Evolutionary conservation across 2,113 vertebrate species (phyloP).

Genomic region (Nettapus auritus): DNA sequence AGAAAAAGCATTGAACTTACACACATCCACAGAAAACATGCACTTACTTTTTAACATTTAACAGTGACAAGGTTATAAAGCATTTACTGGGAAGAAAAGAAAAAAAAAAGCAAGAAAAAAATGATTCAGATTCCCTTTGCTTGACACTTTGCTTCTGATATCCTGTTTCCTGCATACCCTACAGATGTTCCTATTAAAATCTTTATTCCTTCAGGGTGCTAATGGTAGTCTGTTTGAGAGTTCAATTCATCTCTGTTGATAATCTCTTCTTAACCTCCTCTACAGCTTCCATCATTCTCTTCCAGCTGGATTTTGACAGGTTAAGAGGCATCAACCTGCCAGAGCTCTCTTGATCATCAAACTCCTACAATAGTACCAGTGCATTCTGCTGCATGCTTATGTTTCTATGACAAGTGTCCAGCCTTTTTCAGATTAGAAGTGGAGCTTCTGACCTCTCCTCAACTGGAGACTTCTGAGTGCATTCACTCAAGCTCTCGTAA

Average conservation of each 20-base stretch:
- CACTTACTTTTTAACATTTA: background rate
- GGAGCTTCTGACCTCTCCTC: background rate
- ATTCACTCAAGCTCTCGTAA: background rate
- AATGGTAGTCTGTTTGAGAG: background rate
- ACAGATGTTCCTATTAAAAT: background rate
- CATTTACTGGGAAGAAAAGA: background rate
- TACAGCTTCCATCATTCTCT: background rate
- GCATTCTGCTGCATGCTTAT: background rate
- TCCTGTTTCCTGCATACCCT: background rate
- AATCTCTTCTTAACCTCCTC: constrained; percentile 4
- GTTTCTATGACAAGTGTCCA: background rate
- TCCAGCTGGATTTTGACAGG: background rate
- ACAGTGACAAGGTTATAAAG: background rate
- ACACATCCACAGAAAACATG: background rate
- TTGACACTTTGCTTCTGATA: background rate
- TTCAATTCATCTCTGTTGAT: background rate
- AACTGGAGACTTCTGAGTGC: background rate
- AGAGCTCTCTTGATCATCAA: background rate
- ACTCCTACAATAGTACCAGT: background rate
- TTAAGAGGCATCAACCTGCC: background rate
- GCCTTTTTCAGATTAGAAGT: background rate
- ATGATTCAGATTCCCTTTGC: background rate
- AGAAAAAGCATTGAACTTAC: background rate
- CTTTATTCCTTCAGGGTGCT: background rate
- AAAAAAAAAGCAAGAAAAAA: background rate